A percentile compares a stretch with the other conserved stretches of the same genome.
phyloP scores from a whole-genome alignment of 2,113 vertebrate species.

The Scophthalmus maximus region DNA sequence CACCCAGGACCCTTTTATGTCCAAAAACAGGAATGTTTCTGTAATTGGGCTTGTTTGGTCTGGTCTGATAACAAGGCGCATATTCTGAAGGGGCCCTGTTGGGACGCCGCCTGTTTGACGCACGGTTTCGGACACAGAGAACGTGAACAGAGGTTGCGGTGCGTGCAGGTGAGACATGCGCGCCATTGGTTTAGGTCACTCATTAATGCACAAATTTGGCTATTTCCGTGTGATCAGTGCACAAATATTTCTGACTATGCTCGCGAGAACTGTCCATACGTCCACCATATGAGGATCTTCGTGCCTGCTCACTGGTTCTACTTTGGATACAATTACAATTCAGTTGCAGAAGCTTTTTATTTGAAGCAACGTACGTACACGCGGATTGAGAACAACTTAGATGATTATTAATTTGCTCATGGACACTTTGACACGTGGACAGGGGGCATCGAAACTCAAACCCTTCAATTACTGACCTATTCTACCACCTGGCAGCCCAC shows the following conservation, averaged over 20 bases:
- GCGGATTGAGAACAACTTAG: neutral
- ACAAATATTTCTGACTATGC: neutral
- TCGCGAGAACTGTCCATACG: neutral
- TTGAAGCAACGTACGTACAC: no score
- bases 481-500: no score
- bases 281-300: neutral
- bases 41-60: slow-evolving; percentile 54
- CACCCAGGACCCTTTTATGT: slow-evolving; percentile 36
- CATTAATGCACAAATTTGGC: neutral
- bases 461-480: no score
- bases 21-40: slow-evolving; percentile 52
- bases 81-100: slow-evolving; percentile 20
- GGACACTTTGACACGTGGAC: neutral
- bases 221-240: neutral
- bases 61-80: slow-evolving; percentile 53
- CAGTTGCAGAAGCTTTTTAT: no score
- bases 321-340: neutral
- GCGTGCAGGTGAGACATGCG: neutral
- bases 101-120: slow-evolving; percentile 12
- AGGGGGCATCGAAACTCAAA: neutral
- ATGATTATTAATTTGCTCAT: neutral
- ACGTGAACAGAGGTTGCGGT: neutral
- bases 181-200: neutral
- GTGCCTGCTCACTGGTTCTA: neutral
- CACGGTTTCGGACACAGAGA: neutral